Base-by-base conservation (phyloP, 2,113 vertebrate genomes). In the Carlito syrichta region DNA sequence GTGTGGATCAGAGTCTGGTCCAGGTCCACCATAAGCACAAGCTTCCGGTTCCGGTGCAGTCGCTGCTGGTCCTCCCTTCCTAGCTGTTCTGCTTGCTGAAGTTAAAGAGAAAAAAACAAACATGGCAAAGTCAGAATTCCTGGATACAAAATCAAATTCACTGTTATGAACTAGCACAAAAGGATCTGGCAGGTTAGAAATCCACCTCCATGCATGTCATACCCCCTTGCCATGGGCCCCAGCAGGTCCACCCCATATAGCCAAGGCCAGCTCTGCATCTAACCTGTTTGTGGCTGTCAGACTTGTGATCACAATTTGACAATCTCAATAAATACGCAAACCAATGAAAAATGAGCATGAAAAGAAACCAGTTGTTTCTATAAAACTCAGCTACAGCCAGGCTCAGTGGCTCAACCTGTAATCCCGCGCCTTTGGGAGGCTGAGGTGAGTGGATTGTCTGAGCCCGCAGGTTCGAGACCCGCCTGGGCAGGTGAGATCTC, bases 1-100 rank as follows among this genome's bases (percentile, higher is more conserved):
- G 99, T 99, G 98, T 99, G 99, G 97, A 99, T 99, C 94, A 99
- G 97, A 0, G 99, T 99, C 99, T 99, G 99, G 98, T 99, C 99
- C 98, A 99, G 98, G 96, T 99, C 99, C 86, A 99, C 99, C 99
- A 99, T 99, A 25, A 99, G 99, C 76, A 99, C 99, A 56, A 99
- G 98, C 93, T 99, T 99, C 69, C 98, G 99, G 98, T 99, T 99
- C 54, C 99, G 98, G 79, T 99, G 99, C 4, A 99, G 99, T 52
- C 99, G 98, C 86, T 99, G 99, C 92, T 99, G 99, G 98, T 99
- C 99, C 97, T 99, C 99, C 91, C 99, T 98, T 78, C 99, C 99
- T 30, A 99, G 98, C 92, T 99, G 98, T 81, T 99, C 99, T 1
- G 99, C 99, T 99, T 99, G 99, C 99, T 99, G 22, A 3, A 3